These are phyloP conservation scores for Cryptocheilus praepositus DNA, from an alignment of 2,888 invertebrate genomes.

Conservation along the genomic window DNA sequence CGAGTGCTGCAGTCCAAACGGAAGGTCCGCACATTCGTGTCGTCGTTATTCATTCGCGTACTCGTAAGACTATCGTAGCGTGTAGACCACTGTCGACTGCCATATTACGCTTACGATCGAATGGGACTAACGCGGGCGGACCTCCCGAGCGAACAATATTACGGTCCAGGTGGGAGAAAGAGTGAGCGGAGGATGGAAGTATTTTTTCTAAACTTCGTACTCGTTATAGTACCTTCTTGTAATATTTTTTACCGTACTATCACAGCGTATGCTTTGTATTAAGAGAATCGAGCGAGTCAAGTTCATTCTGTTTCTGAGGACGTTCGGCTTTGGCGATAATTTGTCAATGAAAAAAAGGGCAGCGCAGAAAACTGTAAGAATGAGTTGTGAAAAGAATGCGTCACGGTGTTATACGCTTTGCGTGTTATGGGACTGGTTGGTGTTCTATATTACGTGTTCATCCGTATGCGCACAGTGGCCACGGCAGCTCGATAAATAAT, in stretches of 20 bases:
- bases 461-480: slow-evolving; percentile 25
- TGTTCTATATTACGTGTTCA: neutral
- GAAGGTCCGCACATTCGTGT: slow-evolving; percentile 35
- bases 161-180: neutral
- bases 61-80: slow-evolving; percentile 29
- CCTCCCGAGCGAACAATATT: neutral
- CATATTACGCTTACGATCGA: slow-evolving; percentile 48
- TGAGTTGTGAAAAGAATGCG: no score
- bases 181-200: slow-evolving; percentile 21
- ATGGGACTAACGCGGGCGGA: neutral
- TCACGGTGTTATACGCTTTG: no score
- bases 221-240: slow-evolving; percentile 24
- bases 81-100: slow-evolving; percentile 45
- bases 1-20: neutral
- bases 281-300: slow-evolving; percentile 16
- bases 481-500: slow-evolving; percentile 49
- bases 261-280: slow-evolving; percentile 12
- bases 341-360: no score
- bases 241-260: slow-evolving; percentile 10
- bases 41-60: slow-evolving; percentile 37
- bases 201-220: slow-evolving; percentile 43
- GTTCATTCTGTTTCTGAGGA: slow-evolving; percentile 29
- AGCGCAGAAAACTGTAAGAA: no score
- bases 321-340: neutral
- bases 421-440: no score